phyloP scores from a whole-genome alignment of 2,888 invertebrate species.

The Scaptodrosophila latifasciaeformis region DNA sequence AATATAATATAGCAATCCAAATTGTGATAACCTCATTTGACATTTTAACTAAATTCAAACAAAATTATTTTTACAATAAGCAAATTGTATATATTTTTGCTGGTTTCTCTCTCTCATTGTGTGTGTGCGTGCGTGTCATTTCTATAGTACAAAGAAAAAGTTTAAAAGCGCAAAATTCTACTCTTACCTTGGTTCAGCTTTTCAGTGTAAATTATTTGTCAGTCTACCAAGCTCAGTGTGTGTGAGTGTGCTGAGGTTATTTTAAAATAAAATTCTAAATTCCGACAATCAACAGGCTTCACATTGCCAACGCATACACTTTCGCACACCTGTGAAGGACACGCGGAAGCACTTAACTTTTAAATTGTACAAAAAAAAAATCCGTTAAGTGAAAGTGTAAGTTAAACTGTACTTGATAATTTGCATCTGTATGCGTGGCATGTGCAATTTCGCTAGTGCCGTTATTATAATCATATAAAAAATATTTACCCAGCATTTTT shows the following conservation, averaged over 20 bases:
- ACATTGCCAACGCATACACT: not conserved
- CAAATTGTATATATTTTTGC: conserved; percentile 34
- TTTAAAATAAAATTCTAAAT: too few species aligned
- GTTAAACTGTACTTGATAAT: conserved; percentile 32
- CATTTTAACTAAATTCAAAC: conserved; percentile 42
- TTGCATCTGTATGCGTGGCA: not conserved
- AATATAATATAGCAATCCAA: conserved; percentile 51
- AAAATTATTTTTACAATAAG: conserved; percentile 34
- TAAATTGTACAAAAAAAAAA: too few species aligned
- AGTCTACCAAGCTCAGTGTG: too few species aligned
- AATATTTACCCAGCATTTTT: too few species aligned
- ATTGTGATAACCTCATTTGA: conserved; percentile 40
- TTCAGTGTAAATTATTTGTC: conserved; percentile 8
- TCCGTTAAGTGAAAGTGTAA: conserved; percentile 61
- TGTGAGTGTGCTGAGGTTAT: too few species aligned
- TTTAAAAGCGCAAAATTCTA: conserved; percentile 7
- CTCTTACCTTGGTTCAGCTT: conserved; percentile 16
- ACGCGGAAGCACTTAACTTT: conserved; percentile 33
- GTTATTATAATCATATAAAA: conserved; percentile 5
- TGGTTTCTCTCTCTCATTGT: conserved; percentile 36
- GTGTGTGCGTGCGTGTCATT: conserved; percentile 62
- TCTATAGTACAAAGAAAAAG: conserved; percentile 29
- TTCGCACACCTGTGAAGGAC: conserved; percentile 11
- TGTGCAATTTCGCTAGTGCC: not conserved
- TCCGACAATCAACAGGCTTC: too few species aligned